Percentiles rank a stretch among this genome's conserved stretches.
Conservation (phyloP, 2,797 vertebrate genomes). For the Danio albolineatus region DNA sequence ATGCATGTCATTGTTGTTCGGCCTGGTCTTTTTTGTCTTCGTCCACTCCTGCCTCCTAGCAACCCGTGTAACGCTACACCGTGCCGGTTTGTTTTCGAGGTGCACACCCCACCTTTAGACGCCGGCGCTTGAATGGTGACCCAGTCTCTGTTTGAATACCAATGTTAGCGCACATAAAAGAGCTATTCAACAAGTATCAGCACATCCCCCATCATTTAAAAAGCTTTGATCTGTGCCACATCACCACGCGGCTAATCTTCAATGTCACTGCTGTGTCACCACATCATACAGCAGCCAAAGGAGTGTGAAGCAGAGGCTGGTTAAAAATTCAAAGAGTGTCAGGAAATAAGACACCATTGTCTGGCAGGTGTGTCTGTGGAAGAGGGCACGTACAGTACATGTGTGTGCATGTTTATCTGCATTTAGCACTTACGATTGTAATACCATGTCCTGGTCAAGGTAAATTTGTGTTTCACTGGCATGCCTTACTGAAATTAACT, state of each 20-base stretch:
- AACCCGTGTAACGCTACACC: slow-evolving; percentile 63
- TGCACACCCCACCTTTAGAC: slow-evolving; percentile 60
- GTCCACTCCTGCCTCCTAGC: slow-evolving; percentile 55
- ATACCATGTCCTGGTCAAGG: not conserved
- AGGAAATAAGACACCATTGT: slow-evolving; percentile 56
- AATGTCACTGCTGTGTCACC: slow-evolving; percentile 51
- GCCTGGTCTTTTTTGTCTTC: slow-evolving; percentile 45
- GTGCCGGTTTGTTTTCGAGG: slow-evolving; percentile 50
- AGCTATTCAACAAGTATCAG: slow-evolving; percentile 59
- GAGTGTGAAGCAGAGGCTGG: slow-evolving; percentile 31
- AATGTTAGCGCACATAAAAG: slow-evolving; percentile 64
- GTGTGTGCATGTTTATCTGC: slow-evolving; percentile 11
- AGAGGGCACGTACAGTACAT: slow-evolving; percentile 32
- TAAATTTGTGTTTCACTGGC: not conserved
- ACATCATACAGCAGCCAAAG: slow-evolving; percentile 28
- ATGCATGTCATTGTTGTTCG: slow-evolving; percentile 46
- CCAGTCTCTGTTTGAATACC: slow-evolving; percentile 61
- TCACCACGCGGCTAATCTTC: slow-evolving; percentile 40
- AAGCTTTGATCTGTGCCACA: slow-evolving; percentile 62
- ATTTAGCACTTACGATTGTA: slow-evolving; percentile 2
- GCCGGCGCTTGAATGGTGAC: slow-evolving; percentile 56
- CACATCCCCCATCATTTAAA: slow-evolving; percentile 60
- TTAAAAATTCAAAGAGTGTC: slow-evolving; percentile 59
- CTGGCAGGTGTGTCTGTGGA: slow-evolving; percentile 36
- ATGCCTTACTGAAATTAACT: not conserved